A percentile compares a stretch with the other conserved stretches of the same genome.
Evolutionary conservation across 2,797 vertebrate genomes (phyloP).

Genomic region (Megalops cyprinoides): DNA sequence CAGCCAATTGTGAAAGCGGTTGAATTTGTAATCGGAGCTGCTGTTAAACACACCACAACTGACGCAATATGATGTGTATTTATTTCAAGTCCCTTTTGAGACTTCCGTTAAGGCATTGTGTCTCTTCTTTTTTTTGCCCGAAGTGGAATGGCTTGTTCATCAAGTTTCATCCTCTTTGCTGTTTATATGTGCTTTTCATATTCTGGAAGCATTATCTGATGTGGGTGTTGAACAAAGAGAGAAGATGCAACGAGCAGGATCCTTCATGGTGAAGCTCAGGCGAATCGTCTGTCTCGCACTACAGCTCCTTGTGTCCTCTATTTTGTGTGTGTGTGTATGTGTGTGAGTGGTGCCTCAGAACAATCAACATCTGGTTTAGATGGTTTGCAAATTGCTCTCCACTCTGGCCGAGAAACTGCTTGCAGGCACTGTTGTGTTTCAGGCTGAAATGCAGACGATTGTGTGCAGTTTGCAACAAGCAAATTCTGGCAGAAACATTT

Average conservation of each 20-base stretch:
- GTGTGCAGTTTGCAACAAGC: slow-evolving; percentile 26
- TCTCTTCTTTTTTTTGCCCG: background rate
- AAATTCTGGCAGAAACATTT: slow-evolving; percentile 18
- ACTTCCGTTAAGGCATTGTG: background rate
- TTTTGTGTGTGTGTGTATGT: background rate
- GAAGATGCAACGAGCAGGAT: background rate
- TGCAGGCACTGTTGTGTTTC: slow-evolving; percentile 37
- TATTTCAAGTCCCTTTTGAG: background rate
- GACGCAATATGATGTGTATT: background rate
- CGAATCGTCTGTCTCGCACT: background rate
- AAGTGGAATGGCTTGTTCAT: background rate
- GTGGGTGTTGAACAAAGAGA: slow-evolving; percentile 17
- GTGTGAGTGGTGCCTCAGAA: slow-evolving; percentile 8
- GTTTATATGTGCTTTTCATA: background rate
- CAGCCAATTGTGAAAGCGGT: background rate
- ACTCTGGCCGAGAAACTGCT: slow-evolving; percentile 39
- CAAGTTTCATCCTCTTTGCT: background rate
- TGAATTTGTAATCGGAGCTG: background rate
- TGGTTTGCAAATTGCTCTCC: slow-evolving; percentile 39
- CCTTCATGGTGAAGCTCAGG: background rate
- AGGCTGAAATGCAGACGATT: slow-evolving; percentile 41
- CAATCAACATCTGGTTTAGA: slow-evolving; percentile 29
- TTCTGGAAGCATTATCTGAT: background rate
- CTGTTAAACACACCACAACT: background rate
- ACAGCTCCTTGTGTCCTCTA: background rate